phyloP scores from a whole-genome alignment of 2,888 invertebrate species.

The Chalcosyrphus nemorum region DNA sequence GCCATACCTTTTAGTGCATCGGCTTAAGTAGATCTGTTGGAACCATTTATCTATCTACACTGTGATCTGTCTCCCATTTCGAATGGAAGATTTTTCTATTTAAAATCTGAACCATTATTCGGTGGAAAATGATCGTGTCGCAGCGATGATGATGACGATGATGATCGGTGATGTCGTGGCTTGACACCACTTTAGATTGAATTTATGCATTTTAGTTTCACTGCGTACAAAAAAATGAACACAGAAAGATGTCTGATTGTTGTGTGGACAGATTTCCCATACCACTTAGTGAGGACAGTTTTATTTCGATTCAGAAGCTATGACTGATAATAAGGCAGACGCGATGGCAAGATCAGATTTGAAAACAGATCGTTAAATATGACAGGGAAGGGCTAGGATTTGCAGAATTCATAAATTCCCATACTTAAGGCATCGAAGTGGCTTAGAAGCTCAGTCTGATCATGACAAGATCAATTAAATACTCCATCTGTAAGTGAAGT shows the following conservation, averaged over 20 bases:
- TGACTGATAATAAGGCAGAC: neutral
- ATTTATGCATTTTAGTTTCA: constrained; percentile 46
- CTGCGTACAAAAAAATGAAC: no score
- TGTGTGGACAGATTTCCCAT: constrained; percentile 27
- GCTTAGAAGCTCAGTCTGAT: no score
- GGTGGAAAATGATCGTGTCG: constrained; percentile 26
- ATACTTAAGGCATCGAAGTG: no score
- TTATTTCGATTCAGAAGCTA: neutral
- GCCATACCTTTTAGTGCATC: constrained; percentile 51
- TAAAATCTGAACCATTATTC: constrained; percentile 32
- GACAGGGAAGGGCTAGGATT: no score
- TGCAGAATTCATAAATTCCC: no score
- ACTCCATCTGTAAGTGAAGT: no score
- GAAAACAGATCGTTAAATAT: neutral
- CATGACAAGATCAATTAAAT: no score
- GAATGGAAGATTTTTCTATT: constrained; percentile 39
- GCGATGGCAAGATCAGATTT: neutral
- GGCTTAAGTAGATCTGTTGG: constrained; percentile 22
- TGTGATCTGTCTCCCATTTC: constrained; percentile 1
- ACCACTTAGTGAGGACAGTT: constrained; percentile 12
- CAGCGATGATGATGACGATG: constrained; percentile 30
- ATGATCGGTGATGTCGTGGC: constrained; percentile 66
- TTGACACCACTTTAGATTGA: constrained; percentile 68
- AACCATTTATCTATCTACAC: constrained; percentile 39
- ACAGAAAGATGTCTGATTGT: neutral